Evolutionary conservation across 1,140 invertebrate genomes (phyloP).

Genomic region (Apis cerana): DNA sequence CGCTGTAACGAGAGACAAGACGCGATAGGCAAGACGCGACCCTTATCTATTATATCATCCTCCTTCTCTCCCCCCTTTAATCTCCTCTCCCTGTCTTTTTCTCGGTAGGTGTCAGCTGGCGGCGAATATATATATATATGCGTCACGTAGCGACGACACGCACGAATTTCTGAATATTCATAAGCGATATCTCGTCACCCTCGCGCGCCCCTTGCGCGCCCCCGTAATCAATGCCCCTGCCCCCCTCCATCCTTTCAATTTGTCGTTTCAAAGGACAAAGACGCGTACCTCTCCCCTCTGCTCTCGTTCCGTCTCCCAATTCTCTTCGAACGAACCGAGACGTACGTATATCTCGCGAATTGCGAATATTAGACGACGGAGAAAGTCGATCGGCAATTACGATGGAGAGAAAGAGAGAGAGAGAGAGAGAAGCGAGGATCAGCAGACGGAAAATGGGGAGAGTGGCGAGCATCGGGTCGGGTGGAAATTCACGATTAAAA

Average conservation of each 20-base stretch:
- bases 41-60: slow-evolving; percentile 68
- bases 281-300: no score
- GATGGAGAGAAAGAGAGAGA: slow-evolving; percentile 6
- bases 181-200: slow-evolving; percentile 57
- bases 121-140: slow-evolving; percentile 39
- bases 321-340: no score
- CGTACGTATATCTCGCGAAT: neutral
- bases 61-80: slow-evolving; percentile 17
- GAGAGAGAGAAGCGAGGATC: slow-evolving; percentile 16
- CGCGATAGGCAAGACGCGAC: slow-evolving; percentile 64
- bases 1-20: slow-evolving; percentile 59
- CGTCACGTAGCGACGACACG: slow-evolving; percentile 64
- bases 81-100: neutral
- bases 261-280: slow-evolving; percentile 33
- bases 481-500: slow-evolving; percentile 68
- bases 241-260: slow-evolving; percentile 51
- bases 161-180: slow-evolving; percentile 69
- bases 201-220: slow-evolving; percentile 25
- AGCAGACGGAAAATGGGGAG: slow-evolving; percentile 35
- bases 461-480: slow-evolving; percentile 33
- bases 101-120: slow-evolving; percentile 46
- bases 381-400: slow-evolving; percentile 59
- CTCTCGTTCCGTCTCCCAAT: no score
- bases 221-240: slow-evolving; percentile 36
- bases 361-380: slow-evolving; percentile 37